Evolutionary conservation across 2,797 vertebrate species (phyloP).

Genomic region (Gadopsis bispinosus): DNA sequence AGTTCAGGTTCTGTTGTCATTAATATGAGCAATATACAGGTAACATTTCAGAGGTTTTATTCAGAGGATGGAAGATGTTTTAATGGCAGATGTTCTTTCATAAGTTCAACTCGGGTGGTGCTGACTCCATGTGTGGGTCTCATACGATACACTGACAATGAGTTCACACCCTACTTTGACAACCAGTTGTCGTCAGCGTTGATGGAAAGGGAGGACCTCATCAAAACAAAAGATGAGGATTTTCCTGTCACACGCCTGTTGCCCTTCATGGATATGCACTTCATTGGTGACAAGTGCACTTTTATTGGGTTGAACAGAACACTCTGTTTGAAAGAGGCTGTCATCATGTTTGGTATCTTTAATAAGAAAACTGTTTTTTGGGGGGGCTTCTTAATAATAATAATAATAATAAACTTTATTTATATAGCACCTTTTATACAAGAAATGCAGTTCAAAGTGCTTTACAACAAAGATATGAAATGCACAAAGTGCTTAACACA

Average conservation of each 20-base stretch:
- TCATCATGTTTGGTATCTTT: constrained; percentile 28
- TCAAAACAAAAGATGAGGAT: constrained; percentile 69
- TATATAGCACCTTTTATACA: too few relatives aligned
- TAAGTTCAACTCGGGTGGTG: constrained; percentile 33
- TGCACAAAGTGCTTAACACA: too few relatives aligned
- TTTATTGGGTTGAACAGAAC: constrained; percentile 45
- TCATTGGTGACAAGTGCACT: constrained; percentile 68
- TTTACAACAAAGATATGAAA: too few relatives aligned
- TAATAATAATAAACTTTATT: too few relatives aligned
- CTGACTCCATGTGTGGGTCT: constrained; percentile 18
- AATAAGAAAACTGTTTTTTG: constrained; percentile 1
- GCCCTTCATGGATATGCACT: constrained; percentile 68
- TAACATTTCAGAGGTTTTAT: constrained; percentile 11
- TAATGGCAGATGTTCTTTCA: constrained; percentile 29
- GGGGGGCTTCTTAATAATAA: not conserved
- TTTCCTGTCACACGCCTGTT: constrained; percentile 69
- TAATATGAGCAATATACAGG: not conserved
- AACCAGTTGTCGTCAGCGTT: constrained; percentile 37
- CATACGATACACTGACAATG: constrained; percentile 27
- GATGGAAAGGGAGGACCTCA: constrained; percentile 56
- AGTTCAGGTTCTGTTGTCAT: constrained; percentile 11
- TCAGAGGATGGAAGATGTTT: constrained; percentile 16
- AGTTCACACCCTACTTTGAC: constrained; percentile 42
- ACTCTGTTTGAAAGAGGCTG: constrained; percentile 27
- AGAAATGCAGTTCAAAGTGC: too few relatives aligned